These are phyloP conservation scores for Sebastes nivosus DNA, from an alignment of 2,797 vertebrate genomes.

Conservation along the genomic window DNA sequence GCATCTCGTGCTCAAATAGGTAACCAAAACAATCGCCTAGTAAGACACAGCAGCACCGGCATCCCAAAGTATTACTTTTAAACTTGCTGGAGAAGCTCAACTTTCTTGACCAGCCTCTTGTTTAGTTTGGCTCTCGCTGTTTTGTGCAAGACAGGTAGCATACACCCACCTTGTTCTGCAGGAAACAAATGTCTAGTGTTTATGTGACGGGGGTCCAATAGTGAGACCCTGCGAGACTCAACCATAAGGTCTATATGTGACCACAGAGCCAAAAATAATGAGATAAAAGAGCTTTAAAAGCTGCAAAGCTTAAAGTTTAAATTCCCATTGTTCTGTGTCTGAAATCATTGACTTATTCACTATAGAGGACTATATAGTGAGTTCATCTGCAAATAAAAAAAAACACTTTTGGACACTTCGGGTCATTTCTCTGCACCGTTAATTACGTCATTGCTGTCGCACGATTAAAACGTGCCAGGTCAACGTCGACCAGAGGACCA, in stretches of 20 bases:
- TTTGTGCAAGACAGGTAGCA: not conserved
- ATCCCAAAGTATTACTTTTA: too few species aligned
- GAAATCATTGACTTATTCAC: too few species aligned
- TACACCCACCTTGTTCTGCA: not conserved
- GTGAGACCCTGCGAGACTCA: not conserved
- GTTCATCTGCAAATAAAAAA: fast-evolving
- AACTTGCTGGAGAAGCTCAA: too few species aligned
- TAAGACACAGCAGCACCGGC: too few species aligned
- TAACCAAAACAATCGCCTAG: not conserved
- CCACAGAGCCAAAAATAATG: not conserved
- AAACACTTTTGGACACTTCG: too few species aligned
- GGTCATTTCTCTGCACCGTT: too few species aligned
- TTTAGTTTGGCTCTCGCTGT: not conserved
- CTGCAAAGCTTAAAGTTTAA: not conserved
- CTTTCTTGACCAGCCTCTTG: not conserved
- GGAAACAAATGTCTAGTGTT: not conserved
- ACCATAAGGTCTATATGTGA: not conserved
- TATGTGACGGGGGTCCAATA: too few species aligned
- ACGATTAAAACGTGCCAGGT: too few species aligned
- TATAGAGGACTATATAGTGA: too few species aligned
- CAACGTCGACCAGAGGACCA: too few species aligned
- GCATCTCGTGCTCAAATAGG: not conserved
- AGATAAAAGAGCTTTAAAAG: not conserved
- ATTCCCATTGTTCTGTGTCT: not conserved
- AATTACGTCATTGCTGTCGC: too few species aligned